phyloP scores from a whole-genome alignment of 2,113 vertebrate genomes.

The Mesocricetus auratus region DNA sequence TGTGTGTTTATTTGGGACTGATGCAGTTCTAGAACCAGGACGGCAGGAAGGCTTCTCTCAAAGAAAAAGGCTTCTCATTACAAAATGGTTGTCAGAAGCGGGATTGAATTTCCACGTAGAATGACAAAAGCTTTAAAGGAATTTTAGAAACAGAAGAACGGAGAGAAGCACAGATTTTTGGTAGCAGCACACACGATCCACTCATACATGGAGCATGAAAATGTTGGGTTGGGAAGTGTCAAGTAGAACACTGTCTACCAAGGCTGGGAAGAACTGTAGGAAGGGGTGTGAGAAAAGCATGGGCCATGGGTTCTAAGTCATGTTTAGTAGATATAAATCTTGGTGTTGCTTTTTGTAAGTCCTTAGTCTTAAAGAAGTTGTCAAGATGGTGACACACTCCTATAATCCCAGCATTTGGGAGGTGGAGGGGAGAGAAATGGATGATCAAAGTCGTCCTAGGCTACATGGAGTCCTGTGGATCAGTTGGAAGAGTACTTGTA shows the following conservation, averaged over 20 bases:
- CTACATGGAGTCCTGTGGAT: neutral
- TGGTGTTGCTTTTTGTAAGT: neutral
- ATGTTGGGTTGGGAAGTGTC: neutral
- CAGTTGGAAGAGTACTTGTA: neutral
- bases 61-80: too few species aligned
- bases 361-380: neutral
- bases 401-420: neutral
- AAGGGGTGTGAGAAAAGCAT: neutral
- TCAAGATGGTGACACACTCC: neutral
- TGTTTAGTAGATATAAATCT: neutral
- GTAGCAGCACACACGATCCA: too few species aligned
- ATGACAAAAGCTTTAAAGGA: too few species aligned
- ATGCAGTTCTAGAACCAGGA: too few species aligned
- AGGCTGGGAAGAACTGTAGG: neutral
- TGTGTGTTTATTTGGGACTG: too few species aligned
- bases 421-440: neutral
- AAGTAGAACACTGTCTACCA: too few species aligned
- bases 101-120: too few species aligned
- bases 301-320: neutral
- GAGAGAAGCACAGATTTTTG: too few species aligned
- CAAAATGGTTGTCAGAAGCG: too few species aligned
- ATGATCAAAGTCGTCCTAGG: neutral
- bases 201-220: neutral
- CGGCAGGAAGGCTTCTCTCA: too few species aligned
- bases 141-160: too few species aligned